Conservation (phyloP, 2,113 vertebrate genomes). For the Thamnaconus septentrionalis region DNA sequence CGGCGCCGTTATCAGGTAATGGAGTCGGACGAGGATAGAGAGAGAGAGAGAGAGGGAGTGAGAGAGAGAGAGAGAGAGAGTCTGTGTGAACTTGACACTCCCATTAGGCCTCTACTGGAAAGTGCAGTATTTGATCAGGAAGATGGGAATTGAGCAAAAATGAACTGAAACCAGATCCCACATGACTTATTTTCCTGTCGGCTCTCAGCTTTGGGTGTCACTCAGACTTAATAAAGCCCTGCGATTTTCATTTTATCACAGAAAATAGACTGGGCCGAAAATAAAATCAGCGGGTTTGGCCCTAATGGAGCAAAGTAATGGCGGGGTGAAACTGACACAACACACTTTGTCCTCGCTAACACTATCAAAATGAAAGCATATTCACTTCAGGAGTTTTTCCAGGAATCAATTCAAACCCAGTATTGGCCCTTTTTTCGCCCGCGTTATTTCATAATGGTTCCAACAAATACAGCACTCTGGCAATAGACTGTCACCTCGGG, state of each 20-base stretch:
- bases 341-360: slow-evolving; percentile 81
- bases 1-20: slow-evolving; percentile 72
- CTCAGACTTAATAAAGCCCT: slow-evolving; percentile 85
- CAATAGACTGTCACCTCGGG: slow-evolving; percentile 78
- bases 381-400: slow-evolving; percentile 82
- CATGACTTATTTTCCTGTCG: slow-evolving; percentile 81
- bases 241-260: slow-evolving; percentile 85
- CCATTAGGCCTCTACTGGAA: slow-evolving; percentile 83
- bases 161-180: slow-evolving; percentile 83
- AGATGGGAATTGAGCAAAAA: slow-evolving; percentile 83
- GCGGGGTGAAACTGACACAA: slow-evolving; percentile 82
- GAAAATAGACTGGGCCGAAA: slow-evolving; percentile 83
- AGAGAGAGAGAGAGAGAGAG: slow-evolving; percentile 65
- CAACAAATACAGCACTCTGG: slow-evolving; percentile 82
- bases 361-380: slow-evolving; percentile 85
- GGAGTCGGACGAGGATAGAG: slow-evolving; percentile 47
- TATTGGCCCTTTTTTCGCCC: slow-evolving; percentile 77
- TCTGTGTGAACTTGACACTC: slow-evolving; percentile 79
- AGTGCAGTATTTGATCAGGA: slow-evolving; percentile 84
- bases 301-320: slow-evolving; percentile 86
- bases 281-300: slow-evolving; percentile 83
- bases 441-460: slow-evolving; percentile 81
- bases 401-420: slow-evolving; percentile 85
- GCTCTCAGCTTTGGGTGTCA: slow-evolving; percentile 78
- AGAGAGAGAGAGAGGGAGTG: slow-evolving; percentile 64